Conservation (phyloP, 2,113 vertebrate genomes). For the Pantherophis guttatus region DNA sequence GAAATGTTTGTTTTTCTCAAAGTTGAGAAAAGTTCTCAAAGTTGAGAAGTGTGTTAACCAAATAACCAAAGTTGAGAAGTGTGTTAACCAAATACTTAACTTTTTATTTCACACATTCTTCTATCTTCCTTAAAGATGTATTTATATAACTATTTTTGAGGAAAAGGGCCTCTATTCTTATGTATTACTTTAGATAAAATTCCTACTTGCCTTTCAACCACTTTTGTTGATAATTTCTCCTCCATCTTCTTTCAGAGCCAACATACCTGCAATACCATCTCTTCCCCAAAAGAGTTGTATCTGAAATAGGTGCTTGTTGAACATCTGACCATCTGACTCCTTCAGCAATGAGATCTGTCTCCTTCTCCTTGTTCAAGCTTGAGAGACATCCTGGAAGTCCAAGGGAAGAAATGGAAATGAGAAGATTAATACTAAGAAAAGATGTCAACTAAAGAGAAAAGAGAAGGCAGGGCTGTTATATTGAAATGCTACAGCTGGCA, state of each 20-base stretch:
- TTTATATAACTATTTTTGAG: neutral
- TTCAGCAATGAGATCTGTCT: neutral
- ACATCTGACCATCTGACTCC: neutral
- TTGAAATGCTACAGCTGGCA: neutral
- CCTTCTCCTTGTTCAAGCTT: neutral
- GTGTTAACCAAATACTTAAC: neutral
- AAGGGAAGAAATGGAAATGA: neutral
- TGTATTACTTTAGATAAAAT: neutral
- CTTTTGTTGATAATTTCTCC: neutral
- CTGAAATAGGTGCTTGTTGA: slow-evolving; percentile 67
- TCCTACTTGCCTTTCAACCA: neutral
- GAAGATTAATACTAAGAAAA: neutral
- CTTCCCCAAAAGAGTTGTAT: slow-evolving; percentile 75
- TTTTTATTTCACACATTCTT: neutral
- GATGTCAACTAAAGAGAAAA: neutral
- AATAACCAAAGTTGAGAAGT: neutral
- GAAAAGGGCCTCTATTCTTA: neutral
- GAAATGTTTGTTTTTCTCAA: neutral
- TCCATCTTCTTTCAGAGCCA: slow-evolving; percentile 31
- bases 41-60: neutral
- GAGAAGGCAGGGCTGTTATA: neutral
- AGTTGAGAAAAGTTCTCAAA: neutral
- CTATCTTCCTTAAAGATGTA: neutral
- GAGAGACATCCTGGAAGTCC: neutral
- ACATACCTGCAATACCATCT: slow-evolving; percentile 39